Base-by-base conservation (phyloP, 1,140 invertebrate genomes). In the Anastrepha obliqua region DNA sequence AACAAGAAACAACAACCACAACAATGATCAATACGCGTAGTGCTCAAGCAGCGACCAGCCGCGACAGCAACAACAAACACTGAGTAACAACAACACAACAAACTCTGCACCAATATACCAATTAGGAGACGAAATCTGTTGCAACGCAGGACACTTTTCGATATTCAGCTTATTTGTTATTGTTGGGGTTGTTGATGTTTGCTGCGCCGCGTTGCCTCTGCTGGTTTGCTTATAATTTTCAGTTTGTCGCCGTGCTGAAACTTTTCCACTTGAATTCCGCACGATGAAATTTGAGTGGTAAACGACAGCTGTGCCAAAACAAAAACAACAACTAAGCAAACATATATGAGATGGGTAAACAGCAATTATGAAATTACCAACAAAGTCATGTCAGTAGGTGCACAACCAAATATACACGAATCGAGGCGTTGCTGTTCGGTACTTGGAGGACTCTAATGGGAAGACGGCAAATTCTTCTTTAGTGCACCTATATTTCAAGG, bases 111-210 rank as follows among this genome's bases (percentile, higher is more conserved):
- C 15, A 47, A 44, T 44, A 17, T 17, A 44, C 13, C 67, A 74
- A 74, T 74, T 74, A 74, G 67, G 39, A 39, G 13, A 47, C 39
- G 15, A 74, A 74, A 74, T 74, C 44, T 74, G 67, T n/a, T 44
- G 67, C 39, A 74, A 74, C 29, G 29, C 67, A 74, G 67, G 67
- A 74, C 67, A 74, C 67, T 74, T 74, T 74, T 47, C 42, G 67
- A 47, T 39, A 44, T 42, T 47, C 67, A 29, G 5, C 64, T 20
- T 39, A 70, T 15, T 42, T 15, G 9, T 39, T 11, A 17, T 13
- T 58, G 1, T 58, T 8, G 7, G 55, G 7, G 55, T 13, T 58
- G 55, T 58, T 58, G 7, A 8, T 67, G 29, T 8, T 67, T 67
- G 64, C 39, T 20, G n/a, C n/a, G 7, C 2, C 0, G 7, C 3